phyloP scores from a whole-genome alignment of 2,888 invertebrate genomes.

The Tromatobia lineatoria region DNA sequence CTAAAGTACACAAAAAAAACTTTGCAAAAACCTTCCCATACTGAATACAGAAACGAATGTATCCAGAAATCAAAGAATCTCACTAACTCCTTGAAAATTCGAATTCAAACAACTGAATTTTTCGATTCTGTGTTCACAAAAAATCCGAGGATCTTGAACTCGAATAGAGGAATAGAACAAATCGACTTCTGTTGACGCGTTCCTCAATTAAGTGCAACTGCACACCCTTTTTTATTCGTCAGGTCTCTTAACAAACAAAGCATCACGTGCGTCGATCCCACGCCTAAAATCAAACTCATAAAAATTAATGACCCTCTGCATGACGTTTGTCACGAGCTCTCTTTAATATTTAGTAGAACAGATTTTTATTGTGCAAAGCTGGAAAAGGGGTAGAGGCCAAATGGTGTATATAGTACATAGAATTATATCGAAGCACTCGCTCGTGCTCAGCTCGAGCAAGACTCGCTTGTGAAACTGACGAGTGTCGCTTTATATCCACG shows the following conservation, averaged over 20 bases:
- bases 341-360: slow-evolving; percentile 1
- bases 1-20: too few species aligned
- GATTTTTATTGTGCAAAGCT: slow-evolving; percentile 14
- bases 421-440: slow-evolving; percentile 26
- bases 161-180: too few species aligned
- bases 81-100: too few species aligned
- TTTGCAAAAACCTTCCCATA: too few species aligned
- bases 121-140: too few species aligned
- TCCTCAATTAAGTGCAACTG: background rate
- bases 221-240: background rate
- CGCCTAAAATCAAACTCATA: background rate
- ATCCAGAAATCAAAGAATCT: too few species aligned
- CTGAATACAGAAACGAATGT: too few species aligned
- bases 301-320: background rate
- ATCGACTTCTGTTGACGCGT: too few species aligned
- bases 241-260: background rate
- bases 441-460: slow-evolving; percentile 1
- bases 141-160: too few species aligned
- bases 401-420: background rate
- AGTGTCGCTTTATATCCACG: slow-evolving; percentile 38
- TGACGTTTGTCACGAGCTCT: background rate
- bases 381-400: slow-evolving; percentile 28
- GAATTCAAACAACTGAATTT: too few species aligned
- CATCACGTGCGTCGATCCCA: background rate
- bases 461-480: slow-evolving; percentile 30